Base-by-base conservation (phyloP, 2,797 vertebrate genomes). In the Squalus acanthias region DNA sequence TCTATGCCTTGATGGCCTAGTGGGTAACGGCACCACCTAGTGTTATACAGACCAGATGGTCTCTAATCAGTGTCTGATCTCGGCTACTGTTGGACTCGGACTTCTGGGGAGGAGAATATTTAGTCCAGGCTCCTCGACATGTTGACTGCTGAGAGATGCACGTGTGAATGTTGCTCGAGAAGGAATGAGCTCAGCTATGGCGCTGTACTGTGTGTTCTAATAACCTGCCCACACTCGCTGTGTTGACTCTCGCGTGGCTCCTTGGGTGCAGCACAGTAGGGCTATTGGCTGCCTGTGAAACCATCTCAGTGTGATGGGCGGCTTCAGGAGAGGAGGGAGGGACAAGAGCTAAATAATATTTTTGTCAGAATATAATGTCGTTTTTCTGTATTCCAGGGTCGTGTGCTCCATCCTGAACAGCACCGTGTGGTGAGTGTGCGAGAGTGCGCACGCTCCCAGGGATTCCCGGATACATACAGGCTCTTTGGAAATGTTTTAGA, bases 351-450 rank as follows among this genome's bases (percentile, higher is more conserved):
- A 12, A 67, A 65, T 60, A 29, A 15, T 82, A 57, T 96, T 65
- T 65, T 24, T 13, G 69, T 74, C 12, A 22, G 26, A 85, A 60
- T 50, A 5, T 24, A 24, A 88, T 33, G 7, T 85, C 2, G 39
- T 1, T 12, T 74, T 65, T 57, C 57, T 70, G 46, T 70, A 7
- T 7, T 96, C 0, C 96, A 99, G 99, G 99, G 99, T 2, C 99
- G 99, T 0, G 99, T 99, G 89, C 97, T 99, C 87, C 99, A 99
- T 96, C 98, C 99, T 0, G 99, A 99, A 97, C 99, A 99, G 98
- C 99, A 99, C 98, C 97, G 99, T 24, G 99, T 99, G 96, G 99
- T 99, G 97, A 99, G 99, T 0, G 99, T 99, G 93, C 97, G 99
- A 97, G 99, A 99, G 87, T 99, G 99, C 0, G 98, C 99, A 0